Evolutionary conservation across 2,888 invertebrate genomes (phyloP).

Genomic region (Pristionchus fissidentatus): DNA sequence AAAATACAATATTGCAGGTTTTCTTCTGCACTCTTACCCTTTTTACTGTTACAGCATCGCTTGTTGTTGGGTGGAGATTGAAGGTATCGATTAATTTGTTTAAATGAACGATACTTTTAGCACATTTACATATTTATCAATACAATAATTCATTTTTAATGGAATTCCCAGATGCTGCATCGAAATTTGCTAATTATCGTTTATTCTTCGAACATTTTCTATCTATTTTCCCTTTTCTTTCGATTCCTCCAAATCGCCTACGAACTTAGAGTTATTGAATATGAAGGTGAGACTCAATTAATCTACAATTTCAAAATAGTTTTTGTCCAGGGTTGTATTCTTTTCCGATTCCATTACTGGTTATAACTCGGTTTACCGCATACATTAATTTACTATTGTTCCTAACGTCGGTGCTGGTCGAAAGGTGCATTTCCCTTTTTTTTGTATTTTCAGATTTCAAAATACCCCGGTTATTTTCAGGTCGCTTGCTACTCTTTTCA

Average conservation of each 20-base stretch:
- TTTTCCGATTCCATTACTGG: conserved; percentile 9
- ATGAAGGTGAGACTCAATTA: background rate
- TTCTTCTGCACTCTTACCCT: background rate
- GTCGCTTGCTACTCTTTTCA: background rate
- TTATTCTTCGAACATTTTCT: background rate
- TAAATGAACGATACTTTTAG: no score
- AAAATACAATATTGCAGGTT: no score
- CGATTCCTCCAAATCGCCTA: background rate
- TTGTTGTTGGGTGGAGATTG: background rate
- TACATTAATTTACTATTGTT: background rate
- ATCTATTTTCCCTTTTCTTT: background rate
- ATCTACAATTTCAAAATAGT: background rate
- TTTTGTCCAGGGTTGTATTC: background rate
- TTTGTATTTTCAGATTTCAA: no score
- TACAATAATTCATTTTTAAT: background rate
- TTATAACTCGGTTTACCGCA: background rate
- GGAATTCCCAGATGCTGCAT: background rate
- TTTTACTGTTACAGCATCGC: background rate
- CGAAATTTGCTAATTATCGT: conserved; percentile 3
- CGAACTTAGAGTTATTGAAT: background rate
- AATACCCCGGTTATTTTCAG: no score
- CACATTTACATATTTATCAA: background rate
- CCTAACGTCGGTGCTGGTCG: background rate
- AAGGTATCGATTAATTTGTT: background rate
- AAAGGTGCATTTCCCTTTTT: background rate